Base-by-base conservation (phyloP, 2,888 invertebrate genomes). In the Seira musarum region DNA sequence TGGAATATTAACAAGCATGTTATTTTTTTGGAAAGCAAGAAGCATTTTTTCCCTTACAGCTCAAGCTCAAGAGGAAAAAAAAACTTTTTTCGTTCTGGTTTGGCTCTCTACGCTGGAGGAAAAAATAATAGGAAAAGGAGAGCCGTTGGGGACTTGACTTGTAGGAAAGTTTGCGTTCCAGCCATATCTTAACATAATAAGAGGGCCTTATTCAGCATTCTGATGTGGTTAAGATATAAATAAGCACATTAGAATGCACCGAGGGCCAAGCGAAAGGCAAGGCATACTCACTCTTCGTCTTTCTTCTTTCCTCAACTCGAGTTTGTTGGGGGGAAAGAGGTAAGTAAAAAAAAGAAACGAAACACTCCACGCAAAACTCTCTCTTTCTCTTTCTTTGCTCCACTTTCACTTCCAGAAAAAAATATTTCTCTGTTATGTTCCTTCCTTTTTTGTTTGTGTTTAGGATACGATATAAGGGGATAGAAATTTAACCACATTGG, bases 161-260 rank as follows among this genome's bases (percentile, higher is more conserved):
- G 22, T 17, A 22, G 61, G 21, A 61, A 61, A 64, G 24, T 19
- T 30, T 24, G 15, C 24, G 19, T 64, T 24, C 60, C 17, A 10
- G 17, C 17, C 64, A 64, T 64, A 22, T 64, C 24, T 30, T 40
- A 40, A 40, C 40, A 8, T 40, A 40, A 40, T 40, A 40, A 40
- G 40, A 13, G 40, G 13, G 21, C 17, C 64, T 64, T 22, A 15
- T 13, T 61, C 61, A 21, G 61, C 21, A 61, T 66, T 35, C 35
- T 53, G 57, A 25, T 69, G 69, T 70, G 69, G 61, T 30, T 21
- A 60, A 78, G 78, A 61, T 72, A 79, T 72, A 79, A 79, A 79
- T 79, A 79, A 72, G 72, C 60, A 79, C 78, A 79, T 79, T 79
- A 79, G 72, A 79, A 79, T 79, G 78, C 78, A 79, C 78, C 46